Evolutionary conservation across 2,797 vertebrate genomes (phyloP).

Genomic region (Platalea minor): DNA sequence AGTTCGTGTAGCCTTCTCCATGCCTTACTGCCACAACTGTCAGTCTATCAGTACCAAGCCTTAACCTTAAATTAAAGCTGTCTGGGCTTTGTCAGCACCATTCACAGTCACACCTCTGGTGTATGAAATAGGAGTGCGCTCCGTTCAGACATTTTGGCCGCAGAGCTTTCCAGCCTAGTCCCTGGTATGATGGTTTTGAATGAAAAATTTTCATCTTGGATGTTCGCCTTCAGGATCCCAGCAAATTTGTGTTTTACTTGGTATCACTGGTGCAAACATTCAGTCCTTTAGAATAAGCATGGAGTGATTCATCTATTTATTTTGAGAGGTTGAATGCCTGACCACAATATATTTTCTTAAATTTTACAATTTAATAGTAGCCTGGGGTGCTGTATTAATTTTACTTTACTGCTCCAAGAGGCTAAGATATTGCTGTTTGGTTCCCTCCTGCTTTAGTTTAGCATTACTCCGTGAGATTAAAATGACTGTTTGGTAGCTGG

Average conservation of each 20-base stretch:
- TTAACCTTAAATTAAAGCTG: not conserved
- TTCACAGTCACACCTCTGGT: not conserved
- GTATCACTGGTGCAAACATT: not conserved
- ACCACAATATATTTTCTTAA: constrained; percentile 10
- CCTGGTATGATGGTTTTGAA: not conserved
- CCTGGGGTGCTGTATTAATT: constrained; percentile 38
- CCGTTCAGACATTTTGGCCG: rapidly evolving
- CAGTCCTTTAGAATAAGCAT: not conserved
- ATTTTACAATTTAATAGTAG: constrained; percentile 29
- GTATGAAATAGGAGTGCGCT: not conserved
- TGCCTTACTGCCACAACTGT: not conserved
- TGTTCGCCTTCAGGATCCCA: not conserved
- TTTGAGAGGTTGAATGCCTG: constrained; percentile 29
- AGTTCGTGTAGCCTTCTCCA: not conserved
- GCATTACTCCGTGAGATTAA: not conserved
- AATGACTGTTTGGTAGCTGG: not conserved
- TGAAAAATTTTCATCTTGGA: not conserved
- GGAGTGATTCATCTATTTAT: constrained; percentile 20
- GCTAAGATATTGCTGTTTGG: not conserved
- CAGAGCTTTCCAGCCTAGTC: not conserved
- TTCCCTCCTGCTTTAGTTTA: not conserved
- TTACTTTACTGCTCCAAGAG: constrained; percentile 15
- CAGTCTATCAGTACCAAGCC: not conserved
- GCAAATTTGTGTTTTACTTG: not conserved
- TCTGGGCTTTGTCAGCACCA: not conserved